A percentile compares a stretch with the other conserved stretches of the same genome.
Conservation (phyloP, 2,113 vertebrate species). For the Acanthochromis polyacanthus region DNA sequence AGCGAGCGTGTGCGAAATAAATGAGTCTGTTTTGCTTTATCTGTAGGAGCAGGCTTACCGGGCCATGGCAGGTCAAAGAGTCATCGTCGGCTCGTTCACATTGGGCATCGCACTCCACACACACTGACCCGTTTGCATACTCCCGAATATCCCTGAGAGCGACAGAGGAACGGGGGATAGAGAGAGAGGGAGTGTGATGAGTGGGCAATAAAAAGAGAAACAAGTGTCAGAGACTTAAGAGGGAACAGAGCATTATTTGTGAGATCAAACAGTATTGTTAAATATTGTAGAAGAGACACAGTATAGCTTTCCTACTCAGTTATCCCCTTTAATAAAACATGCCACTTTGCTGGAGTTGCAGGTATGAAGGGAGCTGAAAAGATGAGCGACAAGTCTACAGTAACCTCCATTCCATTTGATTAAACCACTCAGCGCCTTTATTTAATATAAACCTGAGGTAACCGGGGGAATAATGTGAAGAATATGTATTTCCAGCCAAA, state of each 20-base stretch:
- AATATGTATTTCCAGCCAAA: not conserved
- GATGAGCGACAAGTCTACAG: not conserved
- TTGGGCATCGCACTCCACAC: conserved; percentile 94
- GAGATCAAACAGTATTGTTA: not conserved
- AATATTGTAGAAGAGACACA: not conserved
- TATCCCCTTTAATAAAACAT: not conserved
- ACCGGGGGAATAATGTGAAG: not conserved
- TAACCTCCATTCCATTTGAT: not conserved
- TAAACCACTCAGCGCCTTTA: not conserved
- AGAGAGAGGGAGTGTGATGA: conserved; percentile 12
- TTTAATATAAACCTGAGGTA: not conserved
- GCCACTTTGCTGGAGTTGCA: not conserved
- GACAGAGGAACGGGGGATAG: conserved; percentile 24
- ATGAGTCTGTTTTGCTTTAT: not conserved
- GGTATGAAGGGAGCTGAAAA: not conserved
- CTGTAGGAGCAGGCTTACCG: conserved; percentile 86
- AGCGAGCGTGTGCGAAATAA: not conserved
- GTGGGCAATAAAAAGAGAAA: not conserved
- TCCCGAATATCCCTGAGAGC: conserved; percentile 92
- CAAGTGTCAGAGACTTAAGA: conserved; percentile 22
- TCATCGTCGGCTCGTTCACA: conserved; percentile 94
- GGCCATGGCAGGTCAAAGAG: conserved; percentile 91
- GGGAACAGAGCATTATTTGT: conserved; percentile 14
- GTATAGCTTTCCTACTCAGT: not conserved
- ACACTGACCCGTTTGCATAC: conserved; percentile 93